Conservation (phyloP, 1,140 invertebrate genomes). For the Panulirus ornatus region DNA sequence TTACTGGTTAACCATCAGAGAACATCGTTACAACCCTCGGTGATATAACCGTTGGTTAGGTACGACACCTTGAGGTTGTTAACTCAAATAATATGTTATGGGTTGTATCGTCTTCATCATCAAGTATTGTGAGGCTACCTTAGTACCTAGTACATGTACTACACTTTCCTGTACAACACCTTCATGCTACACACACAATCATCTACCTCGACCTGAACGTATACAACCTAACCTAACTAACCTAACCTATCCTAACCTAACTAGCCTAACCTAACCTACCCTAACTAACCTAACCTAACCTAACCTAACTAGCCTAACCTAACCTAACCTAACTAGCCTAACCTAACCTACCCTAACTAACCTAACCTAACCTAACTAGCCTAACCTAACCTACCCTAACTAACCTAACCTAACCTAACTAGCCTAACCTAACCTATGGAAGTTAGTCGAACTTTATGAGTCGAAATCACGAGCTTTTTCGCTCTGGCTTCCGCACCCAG, state of each 20-base stretch:
- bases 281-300: constrained; percentile 1
- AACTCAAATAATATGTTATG: too few relatives aligned
- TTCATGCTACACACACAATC: background rate
- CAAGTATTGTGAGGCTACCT: too few relatives aligned
- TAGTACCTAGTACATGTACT: too few relatives aligned
- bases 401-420: constrained; percentile 5
- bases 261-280: background rate
- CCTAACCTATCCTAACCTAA: constrained; percentile 9
- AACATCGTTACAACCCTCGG: too few relatives aligned
- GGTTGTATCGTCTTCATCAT: too few relatives aligned
- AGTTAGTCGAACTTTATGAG: too few relatives aligned
- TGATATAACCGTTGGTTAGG: too few relatives aligned
- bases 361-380: background rate
- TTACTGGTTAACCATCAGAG: too few relatives aligned
- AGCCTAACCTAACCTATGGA: constrained; percentile 3
- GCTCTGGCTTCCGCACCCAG: too few relatives aligned
- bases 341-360: background rate
- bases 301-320: constrained; percentile 1
- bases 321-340: background rate
- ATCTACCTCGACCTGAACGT: background rate
- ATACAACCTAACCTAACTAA: background rate
- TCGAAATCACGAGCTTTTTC: too few relatives aligned
- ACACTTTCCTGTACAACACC: too few relatives aligned
- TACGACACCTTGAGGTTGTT: too few relatives aligned
- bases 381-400: background rate